A percentile compares a stretch with the other conserved stretches of the same genome.
Conservation (phyloP, 1,140 invertebrate genomes). For the Trialeurodes vaporariorum region DNA sequence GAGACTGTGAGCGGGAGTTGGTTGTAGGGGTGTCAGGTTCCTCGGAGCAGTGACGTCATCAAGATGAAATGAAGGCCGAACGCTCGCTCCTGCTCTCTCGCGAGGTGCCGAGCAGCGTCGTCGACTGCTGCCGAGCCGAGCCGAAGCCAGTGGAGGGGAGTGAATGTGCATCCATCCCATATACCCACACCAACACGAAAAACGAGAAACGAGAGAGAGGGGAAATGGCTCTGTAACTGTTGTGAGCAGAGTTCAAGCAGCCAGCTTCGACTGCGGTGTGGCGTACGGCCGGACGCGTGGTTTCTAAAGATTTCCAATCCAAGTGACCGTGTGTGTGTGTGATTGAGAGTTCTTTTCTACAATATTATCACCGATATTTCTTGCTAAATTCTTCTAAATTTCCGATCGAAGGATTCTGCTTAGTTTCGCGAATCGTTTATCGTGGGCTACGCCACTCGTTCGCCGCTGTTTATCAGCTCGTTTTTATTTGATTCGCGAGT, state of each 20-base stretch:
- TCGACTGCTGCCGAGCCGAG: too few species aligned
- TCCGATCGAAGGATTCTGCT: too few species aligned
- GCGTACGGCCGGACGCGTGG: neutral
- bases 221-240: neutral
- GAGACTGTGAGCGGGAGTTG: too few species aligned
- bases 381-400: too few species aligned
- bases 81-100: too few species aligned
- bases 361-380: too few species aligned
- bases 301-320: neutral
- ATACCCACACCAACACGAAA: too few species aligned
- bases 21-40: neutral
- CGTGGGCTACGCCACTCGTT: neutral
- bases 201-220: neutral
- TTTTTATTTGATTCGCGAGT: neutral
- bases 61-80: neutral
- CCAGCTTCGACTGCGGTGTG: neutral
- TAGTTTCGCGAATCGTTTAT: too few species aligned
- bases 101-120: too few species aligned
- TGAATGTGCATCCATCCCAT: neutral
- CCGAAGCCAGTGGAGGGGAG: neutral
- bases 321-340: slow-evolving; percentile 4
- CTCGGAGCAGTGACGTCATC: neutral
- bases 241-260: neutral
- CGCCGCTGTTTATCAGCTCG: neutral
- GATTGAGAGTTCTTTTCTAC: too few species aligned